Conservation (phyloP, 2,888 invertebrate genomes). For the Ceriagrion tenellum region DNA sequence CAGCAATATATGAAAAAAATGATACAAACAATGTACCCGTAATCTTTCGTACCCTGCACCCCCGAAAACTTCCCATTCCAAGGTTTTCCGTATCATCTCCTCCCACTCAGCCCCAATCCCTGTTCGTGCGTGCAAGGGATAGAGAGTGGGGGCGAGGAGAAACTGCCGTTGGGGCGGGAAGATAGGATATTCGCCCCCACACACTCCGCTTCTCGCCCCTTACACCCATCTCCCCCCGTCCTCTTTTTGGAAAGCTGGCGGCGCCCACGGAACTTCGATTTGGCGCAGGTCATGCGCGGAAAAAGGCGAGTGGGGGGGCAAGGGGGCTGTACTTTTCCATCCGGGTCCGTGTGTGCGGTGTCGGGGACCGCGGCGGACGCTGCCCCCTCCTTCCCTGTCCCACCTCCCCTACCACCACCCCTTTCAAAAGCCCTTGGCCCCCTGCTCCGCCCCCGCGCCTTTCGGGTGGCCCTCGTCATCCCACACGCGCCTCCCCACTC, state of each 20-base stretch:
- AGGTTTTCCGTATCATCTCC: no score
- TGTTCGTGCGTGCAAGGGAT: neutral
- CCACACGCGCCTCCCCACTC: neutral
- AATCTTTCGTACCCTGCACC: no score
- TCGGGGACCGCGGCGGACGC: slow-evolving; percentile 40
- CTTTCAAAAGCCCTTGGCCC: no score
- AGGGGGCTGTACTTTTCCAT: slow-evolving; percentile 36
- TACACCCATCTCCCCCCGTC: neutral
- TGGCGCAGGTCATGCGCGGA: slow-evolving; percentile 67
- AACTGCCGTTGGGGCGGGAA: neutral
- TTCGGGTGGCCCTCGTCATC: neutral
- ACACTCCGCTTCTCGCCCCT: neutral
- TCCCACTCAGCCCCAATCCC: neutral
- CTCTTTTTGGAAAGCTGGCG: neutral
- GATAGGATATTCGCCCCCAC: neutral
- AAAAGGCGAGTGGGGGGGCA: slow-evolving; percentile 10
- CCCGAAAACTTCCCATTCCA: no score
- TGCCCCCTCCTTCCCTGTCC: neutral
- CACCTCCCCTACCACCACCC: neutral
- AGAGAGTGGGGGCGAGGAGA: neutral
- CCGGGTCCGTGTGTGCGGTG: slow-evolving; percentile 30
- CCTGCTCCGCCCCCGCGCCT: neutral
- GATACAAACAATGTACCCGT: no score
- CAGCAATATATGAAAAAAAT: no score
- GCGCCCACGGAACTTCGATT: slow-evolving; percentile 65